Evolutionary conservation across 2,888 invertebrate genomes (phyloP).

Genomic region (Catocala fraxini): DNA sequence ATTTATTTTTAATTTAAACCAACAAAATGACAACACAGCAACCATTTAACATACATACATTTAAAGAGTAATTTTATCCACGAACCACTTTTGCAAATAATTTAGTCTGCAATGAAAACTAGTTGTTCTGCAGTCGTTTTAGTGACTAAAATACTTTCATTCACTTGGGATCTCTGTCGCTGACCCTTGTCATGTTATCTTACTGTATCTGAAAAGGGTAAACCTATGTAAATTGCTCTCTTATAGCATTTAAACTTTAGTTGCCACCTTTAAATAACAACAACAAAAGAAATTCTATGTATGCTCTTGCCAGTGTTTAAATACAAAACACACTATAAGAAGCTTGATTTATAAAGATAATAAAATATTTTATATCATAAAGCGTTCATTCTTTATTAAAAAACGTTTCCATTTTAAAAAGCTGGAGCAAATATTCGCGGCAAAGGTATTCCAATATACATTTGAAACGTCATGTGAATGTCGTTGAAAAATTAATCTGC

Average conservation of each 20-base stretch:
- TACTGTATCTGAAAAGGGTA: slow-evolving; percentile 40
- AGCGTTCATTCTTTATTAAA: neutral
- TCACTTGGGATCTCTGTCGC: slow-evolving; percentile 18
- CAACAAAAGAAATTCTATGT: slow-evolving; percentile 17
- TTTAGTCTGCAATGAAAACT: neutral
- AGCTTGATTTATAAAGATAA: too few relatives aligned
- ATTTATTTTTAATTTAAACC: too few relatives aligned
- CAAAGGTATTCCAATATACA: slow-evolving; percentile 34
- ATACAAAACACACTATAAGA: too few relatives aligned
- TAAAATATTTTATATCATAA: too few relatives aligned
- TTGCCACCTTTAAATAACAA: slow-evolving; percentile 30
- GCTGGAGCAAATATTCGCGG: neutral
- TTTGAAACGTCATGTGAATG: slow-evolving; percentile 16
- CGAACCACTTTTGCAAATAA: too few relatives aligned
- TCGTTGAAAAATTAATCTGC: slow-evolving; percentile 38
- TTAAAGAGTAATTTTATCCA: too few relatives aligned
- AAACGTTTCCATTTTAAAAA: neutral
- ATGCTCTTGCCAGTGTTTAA: neutral
- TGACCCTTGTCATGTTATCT: slow-evolving; percentile 42
- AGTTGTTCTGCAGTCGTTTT: slow-evolving; percentile 13
- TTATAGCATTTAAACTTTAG: slow-evolving; percentile 26
- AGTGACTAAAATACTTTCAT: slow-evolving; percentile 33
- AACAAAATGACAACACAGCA: too few relatives aligned
- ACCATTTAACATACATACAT: too few relatives aligned
- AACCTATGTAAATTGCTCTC: slow-evolving; percentile 28